Conservation (phyloP, 1,140 invertebrate genomes). For the Rhopalosiphum maidis region DNA sequence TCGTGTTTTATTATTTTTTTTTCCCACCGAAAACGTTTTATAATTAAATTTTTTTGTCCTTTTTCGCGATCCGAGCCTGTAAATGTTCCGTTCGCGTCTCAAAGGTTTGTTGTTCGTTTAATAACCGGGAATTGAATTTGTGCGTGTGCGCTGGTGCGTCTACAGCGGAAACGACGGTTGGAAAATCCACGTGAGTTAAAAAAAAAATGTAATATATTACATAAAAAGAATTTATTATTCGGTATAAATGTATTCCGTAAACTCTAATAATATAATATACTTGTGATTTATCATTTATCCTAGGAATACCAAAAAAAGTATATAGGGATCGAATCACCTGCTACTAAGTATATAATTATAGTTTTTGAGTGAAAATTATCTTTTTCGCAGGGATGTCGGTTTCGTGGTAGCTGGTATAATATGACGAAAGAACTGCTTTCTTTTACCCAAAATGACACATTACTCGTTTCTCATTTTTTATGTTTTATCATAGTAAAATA, state of each 20-base stretch:
- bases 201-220: neutral
- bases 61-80: neutral
- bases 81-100: neutral
- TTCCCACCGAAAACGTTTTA: neutral
- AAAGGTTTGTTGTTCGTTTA: neutral
- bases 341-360: neutral
- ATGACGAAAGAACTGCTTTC: neutral
- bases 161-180: neutral
- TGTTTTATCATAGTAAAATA: neutral
- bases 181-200: neutral
- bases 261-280: neutral
- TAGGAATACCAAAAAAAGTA: neutral
- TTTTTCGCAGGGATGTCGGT: neutral
- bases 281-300: neutral
- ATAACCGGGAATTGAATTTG: neutral
- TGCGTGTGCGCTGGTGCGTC: neutral
- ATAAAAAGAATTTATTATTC: neutral
- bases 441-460: neutral
- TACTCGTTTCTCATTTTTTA: neutral
- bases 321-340: neutral
- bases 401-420: neutral
- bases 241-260: neutral
- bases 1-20: slow-evolving; percentile 5
- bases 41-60: neutral
- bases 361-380: neutral